Base-by-base conservation (phyloP, 1,140 invertebrate species). In the Drosophila quadrilineata region DNA sequence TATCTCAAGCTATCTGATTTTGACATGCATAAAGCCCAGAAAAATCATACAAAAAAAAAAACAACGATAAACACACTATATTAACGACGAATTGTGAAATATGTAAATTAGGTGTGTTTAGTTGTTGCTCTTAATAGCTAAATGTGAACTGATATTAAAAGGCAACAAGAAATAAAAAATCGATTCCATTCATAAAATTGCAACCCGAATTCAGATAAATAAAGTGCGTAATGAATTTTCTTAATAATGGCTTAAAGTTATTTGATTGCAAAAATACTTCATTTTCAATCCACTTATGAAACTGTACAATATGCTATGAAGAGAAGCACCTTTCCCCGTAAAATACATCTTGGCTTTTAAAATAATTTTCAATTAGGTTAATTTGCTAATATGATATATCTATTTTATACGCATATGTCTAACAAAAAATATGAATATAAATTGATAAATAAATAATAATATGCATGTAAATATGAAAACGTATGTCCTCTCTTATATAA, bases 41-140 rank as follows among this genome's bases (percentile, higher is more conserved):
- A 33, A 63, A 38, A 59, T n/a, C n/a, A n/a, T 33, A 59, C 58
- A 66, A 49, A 48, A 40, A 24, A 46, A 1, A n/a, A n/a, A n/a
- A n/a, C n/a, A n/a, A n/a, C n/a, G n/a, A n/a, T n/a, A n/a, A n/a
- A n/a, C n/a, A n/a, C n/a, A n/a, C n/a, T n/a, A n/a, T n/a, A n/a
- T n/a, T n/a, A n/a, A n/a, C n/a, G n/a, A n/a, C n/a, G n/a, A n/a
- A 68, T 76, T 76, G 60, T 69, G 52, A 76, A 79, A 80, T 72
- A 76, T 84, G 76, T 73, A 54, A 76, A 84, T 76, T 59, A 12
- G 17, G 45, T 48, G 54, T n/a, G n/a, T n/a, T n/a, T n/a, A n/a
- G n/a, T n/a, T n/a, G n/a, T 49, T 59, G 57, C 50, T 36, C 41
- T 52, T 66, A 48, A 50, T 56, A 43, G 56, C 60, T 49, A 65